Base-by-base conservation (phyloP, 2,113 vertebrate species). In the Epinephelus fuscoguttatus region DNA sequence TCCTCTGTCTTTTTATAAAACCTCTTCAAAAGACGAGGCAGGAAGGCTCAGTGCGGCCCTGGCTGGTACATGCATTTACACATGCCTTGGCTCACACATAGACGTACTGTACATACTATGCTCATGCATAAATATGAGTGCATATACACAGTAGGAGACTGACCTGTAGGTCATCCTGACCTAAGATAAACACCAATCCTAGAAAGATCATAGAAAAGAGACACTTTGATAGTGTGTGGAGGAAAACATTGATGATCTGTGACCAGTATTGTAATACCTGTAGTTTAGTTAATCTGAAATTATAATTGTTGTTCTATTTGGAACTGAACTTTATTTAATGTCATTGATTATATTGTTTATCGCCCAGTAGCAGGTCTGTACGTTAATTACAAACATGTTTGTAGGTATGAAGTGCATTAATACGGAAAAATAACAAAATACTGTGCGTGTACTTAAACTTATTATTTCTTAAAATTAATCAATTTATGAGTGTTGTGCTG, bases 1-100 rank as follows among this genome's bases (percentile, higher is more conserved):
- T 88, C 81, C 84, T 87, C 80, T 74, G 71, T 81, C 68, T 66
- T 88, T 88, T 81, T 69, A 64, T 73, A 45, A 77, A 87, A 42
- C 59, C 33, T 0, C 42, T 75, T 86, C 68, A 83, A 75, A 84
- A 78, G 85, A 68, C 6, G 3, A 75, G 62, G 37, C 70, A 74
- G 80, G 75, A 75, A 69, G 79, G 10, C 62, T 87, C 59, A 10
- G 68, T 1, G 78, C 73, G 62, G 67, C 60, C 45, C 5, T 0
- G 37, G 42, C 68, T 13, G 45, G 3, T 42, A 17, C 73, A 40
- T 14, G 50, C 63, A 45, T 66, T 75, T n/a, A 42, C 10, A 37
- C 21, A 23, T 15, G 37, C 42, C n/a, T 21, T 23, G 15, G 7
- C 66, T 19, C n/a, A 61, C 69, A 70, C 45, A 25, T 60, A 42